A percentile compares a stretch with the other conserved stretches of the same genome.
Evolutionary conservation across 1,140 invertebrate species (phyloP).

Genomic region (Pogonognathellus flavescens): DNA sequence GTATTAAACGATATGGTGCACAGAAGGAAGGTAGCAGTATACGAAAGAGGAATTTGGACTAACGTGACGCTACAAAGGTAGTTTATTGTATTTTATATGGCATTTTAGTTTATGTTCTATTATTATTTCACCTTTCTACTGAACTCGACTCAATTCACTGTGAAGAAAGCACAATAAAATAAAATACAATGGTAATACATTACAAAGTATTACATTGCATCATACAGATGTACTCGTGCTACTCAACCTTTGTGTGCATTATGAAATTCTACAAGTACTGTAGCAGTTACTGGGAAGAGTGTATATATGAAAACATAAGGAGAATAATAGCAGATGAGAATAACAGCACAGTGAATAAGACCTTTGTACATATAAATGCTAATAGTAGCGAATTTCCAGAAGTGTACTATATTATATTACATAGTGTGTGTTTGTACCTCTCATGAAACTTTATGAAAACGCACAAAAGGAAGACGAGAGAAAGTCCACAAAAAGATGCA

Average conservation of each 20-base stretch:
- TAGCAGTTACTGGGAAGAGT: too few species aligned
- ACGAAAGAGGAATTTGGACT: not conserved
- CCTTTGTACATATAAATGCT: too few species aligned
- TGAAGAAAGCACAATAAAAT: constrained; percentile 36
- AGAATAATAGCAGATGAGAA: too few species aligned
- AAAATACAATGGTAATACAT: constrained; percentile 16
- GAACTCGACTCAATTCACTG: not conserved
- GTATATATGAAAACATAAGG: too few species aligned
- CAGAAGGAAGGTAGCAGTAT: not conserved
- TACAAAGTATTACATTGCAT: not conserved
- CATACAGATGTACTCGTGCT: too few species aligned
- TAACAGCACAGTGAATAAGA: too few species aligned
- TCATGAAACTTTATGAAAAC: constrained; percentile 43
- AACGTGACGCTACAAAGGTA: not conserved
- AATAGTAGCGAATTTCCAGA: not conserved
- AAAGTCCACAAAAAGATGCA: constrained; percentile 44
- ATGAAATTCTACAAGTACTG: too few species aligned
- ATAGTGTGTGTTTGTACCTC: not conserved
- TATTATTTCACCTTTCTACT: constrained; percentile 45
- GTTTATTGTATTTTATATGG: constrained; percentile 46
- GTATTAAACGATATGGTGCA: not conserved
- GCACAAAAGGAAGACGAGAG: constrained; percentile 16
- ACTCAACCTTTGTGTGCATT: too few species aligned
- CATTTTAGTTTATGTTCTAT: constrained; percentile 30
- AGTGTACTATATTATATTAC: too few species aligned